Base-by-base conservation (phyloP, 2,888 invertebrate species). In the Amblyjoppa fuscipennis region DNA sequence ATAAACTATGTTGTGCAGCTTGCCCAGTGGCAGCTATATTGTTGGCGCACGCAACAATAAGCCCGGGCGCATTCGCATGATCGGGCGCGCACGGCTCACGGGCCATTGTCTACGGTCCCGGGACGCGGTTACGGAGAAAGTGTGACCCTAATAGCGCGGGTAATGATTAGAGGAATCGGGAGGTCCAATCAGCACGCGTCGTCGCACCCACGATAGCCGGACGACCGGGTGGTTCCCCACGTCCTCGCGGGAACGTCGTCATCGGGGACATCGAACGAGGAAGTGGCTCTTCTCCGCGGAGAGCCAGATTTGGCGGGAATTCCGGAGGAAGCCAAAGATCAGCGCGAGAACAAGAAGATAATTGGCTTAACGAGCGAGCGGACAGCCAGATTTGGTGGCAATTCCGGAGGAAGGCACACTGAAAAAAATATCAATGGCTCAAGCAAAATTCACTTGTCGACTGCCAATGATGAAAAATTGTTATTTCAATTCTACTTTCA, bases 131-230 rank as follows among this genome's bases (percentile, higher is more conserved):
- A 61, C 81, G 90, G 92, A 92, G 92, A 92, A 92, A 92, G 92
- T 91, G 91, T 91, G 92, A 92, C 92, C 92, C 90, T 92, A 92
- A 92, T 92, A 92, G 90, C 68, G 71, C 76, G 88, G 70, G 87
- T 90, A 92, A 90, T 91, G 92, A 92, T 92, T 92, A 92, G 91
- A 92, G 89, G 90, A 92, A 89, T 90, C 88, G 88, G 86, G 88
- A 87, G 85, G 87, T 87, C 89, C 89, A 89, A 91, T 91, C 91
- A 87, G 86, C 89, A 86, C 76, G 86, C 89, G 87, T 88, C 87
- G 87, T 91, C 89, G 88, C 88, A 89, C 85, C 87, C 88, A 89
- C 88, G 85, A 84, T 69, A 78, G 83, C 38, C 68, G 41, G 56
- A 85, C 59, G 73, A 74, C 45, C 71, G 81, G 73, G 80, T 56